Evolutionary conservation across 1,140 invertebrate species (phyloP), one percentile per base, ranked within the genome.

Genomic region (Drosophila micromelanica): DNA sequence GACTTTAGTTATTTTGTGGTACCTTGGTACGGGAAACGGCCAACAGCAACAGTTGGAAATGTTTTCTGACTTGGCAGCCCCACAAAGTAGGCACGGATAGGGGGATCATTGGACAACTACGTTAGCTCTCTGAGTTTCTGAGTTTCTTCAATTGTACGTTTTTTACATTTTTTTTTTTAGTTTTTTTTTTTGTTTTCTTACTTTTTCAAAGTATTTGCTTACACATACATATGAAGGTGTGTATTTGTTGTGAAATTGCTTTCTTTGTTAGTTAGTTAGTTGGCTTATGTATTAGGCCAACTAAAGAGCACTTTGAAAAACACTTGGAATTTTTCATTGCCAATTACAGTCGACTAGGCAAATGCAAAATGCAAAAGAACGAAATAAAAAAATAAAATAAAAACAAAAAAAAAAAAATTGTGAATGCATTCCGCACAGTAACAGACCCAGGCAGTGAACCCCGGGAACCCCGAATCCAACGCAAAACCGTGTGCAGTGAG

Each of bases 281-380:
- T 63, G n/a, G n/a, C n/a, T n/a, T n/a, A n/a, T 64, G 37, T 48
- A 71, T 71, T 73, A 54, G 62, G 45, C 69, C 73, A 76, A 49
- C 73, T 55, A 60, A 43, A 51, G 73, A 63, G 73, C 54, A 71
- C 73, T 71, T 71, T 71, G 67, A 70, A 64, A 75, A 71, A 75
- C 67, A 77, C 74, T 73, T 76, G 74, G 74, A 76, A 76, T 76
- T 76, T 76, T 73, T 76, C 63, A 76, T 73, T 76, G 74, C 74
- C 74, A 76, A 76, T 76, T 76, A 76, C 70, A 73, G 15, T 38
- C 38, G 59, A 40, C 48, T 43, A 61, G 23, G 35, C 55, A 55
- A 73, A 69, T 68, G 52, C 12, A 49, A 46, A 49, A 52, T 13
- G 43, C 37, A 27, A 69, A 69, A 52, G 15, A 30, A 35, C 11